These are phyloP conservation scores for Drosophila pullipes DNA, from an alignment of 2,888 invertebrate genomes.

Conservation along the genomic window DNA sequence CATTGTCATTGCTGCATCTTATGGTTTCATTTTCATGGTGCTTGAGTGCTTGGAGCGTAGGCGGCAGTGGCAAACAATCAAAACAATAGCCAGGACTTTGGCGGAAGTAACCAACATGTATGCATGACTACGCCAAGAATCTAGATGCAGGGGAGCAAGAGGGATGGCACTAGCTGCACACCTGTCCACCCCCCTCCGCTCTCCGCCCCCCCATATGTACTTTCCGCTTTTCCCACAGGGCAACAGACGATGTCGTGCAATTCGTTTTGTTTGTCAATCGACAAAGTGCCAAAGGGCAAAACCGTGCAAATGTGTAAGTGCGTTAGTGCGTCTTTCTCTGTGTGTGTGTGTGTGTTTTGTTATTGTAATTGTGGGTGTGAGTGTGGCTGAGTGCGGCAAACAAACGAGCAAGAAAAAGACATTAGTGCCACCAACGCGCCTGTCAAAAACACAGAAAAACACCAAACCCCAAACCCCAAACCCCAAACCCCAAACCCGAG, in stretches of 20 bases:
- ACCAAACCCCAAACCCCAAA: conserved; percentile 35
- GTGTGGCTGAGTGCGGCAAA: conserved; percentile 42
- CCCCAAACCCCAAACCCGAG: conserved; percentile 16
- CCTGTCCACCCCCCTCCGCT: not conserved
- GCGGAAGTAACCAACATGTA: conserved; percentile 31
- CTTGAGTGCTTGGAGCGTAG: conserved; percentile 30
- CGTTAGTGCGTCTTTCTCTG: conserved; percentile 3
- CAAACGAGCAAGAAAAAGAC: conserved; percentile 73
- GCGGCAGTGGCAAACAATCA: conserved; percentile 45
- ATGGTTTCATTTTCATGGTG: conserved; percentile 2
- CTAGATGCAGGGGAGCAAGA: not conserved
- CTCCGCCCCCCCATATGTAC: not conserved
- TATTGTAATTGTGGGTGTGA: conserved; percentile 2
- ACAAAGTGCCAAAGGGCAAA: conserved; percentile 71
- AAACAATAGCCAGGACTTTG: conserved; percentile 42
- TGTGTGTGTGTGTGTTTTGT: conserved; percentile 1
- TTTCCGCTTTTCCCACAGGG: conserved; percentile 12
- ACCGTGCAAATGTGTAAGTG: conserved; percentile 8
- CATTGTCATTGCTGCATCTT: not conserved
- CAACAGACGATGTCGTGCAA: conserved; percentile 46
- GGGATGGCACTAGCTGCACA: conserved; percentile 16
- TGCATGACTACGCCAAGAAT: not conserved
- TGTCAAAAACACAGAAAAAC: conserved; percentile 42
- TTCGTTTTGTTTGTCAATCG: conserved; percentile 74
- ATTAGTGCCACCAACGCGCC: conserved; percentile 57